A percentile compares a stretch with the other conserved stretches of the same genome.
These are phyloP conservation scores for Drosophila macrospina DNA, from an alignment of 2,888 invertebrate species.

Conservation along the genomic window DNA sequence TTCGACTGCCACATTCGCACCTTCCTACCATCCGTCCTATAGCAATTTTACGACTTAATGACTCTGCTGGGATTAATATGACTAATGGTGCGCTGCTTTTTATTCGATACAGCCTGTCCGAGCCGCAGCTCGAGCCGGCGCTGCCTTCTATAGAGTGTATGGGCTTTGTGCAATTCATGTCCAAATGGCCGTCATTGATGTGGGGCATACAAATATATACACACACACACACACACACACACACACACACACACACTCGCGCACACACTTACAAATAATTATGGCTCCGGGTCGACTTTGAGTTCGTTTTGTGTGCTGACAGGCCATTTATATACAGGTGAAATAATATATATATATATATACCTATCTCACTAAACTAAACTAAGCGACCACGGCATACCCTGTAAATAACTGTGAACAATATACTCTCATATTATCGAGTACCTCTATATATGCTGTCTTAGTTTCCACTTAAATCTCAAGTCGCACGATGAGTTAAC, in stretches of 20 bases:
- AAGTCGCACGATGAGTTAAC: no score
- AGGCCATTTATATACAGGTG: constrained; percentile 63
- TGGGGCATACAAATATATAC: constrained; percentile 14
- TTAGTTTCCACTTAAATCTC: no score
- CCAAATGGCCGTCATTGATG: constrained; percentile 53
- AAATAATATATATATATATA: constrained; percentile 31
- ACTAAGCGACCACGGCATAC: constrained; percentile 22
- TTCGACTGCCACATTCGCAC: constrained; percentile 23
- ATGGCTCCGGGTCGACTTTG: constrained; percentile 56
- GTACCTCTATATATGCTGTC: no score
- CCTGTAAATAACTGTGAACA: not conserved
- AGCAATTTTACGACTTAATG: constrained; percentile 78
- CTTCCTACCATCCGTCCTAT: constrained; percentile 33
- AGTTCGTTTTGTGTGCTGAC: constrained; percentile 65
- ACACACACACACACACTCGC: constrained; percentile 24
- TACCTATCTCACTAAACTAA: constrained; percentile 12
- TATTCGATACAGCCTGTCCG: constrained; percentile 55
- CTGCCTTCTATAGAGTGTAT: constrained; percentile 28
- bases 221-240: constrained; percentile 27
- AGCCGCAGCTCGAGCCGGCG: constrained; percentile 20
- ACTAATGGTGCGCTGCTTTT: constrained; percentile 75
- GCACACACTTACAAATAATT: constrained; percentile 57
- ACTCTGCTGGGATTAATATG: constrained; percentile 81
- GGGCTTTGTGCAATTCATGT: constrained; percentile 74
- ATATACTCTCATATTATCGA: not conserved